Conservation (phyloP, 2,888 invertebrate species). For the Harpalus rubripes region DNA sequence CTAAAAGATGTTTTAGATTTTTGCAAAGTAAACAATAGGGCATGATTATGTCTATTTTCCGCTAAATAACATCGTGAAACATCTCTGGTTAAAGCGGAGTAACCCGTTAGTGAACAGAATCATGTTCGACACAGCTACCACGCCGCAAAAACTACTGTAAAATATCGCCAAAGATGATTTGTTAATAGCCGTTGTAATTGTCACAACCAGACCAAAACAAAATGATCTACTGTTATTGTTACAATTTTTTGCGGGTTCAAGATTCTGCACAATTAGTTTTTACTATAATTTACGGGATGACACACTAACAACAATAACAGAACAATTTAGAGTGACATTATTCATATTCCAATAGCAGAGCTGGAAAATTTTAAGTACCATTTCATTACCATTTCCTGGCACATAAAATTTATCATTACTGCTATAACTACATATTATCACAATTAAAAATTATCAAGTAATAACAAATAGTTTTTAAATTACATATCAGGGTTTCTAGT, state of each 20-base stretch:
- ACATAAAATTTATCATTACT: too few species aligned
- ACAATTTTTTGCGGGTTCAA: conserved; percentile 3
- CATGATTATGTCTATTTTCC: conserved; percentile 1
- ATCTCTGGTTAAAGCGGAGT: conserved; percentile 3
- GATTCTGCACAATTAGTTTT: conserved; percentile 6
- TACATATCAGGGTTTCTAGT: too few species aligned
- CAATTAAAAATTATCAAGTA: too few species aligned
- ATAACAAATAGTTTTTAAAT: too few species aligned
- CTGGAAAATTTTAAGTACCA: too few species aligned
- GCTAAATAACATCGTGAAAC: not conserved
- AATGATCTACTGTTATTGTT: conserved; percentile 46
- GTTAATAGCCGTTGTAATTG: conserved; percentile 52
- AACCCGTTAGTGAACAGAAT: conserved; percentile 12
- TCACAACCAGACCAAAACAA: conserved; percentile 41
- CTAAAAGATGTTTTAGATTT: not conserved
- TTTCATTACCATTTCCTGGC: too few species aligned
- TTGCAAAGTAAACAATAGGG: not conserved
- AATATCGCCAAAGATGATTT: conserved; percentile 55
- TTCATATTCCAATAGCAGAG: too few species aligned
- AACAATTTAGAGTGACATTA: not conserved
- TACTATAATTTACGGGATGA: not conserved
- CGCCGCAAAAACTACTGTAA: conserved; percentile 30
- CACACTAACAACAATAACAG: not conserved
- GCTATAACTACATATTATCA: too few species aligned
- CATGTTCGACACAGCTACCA: conserved; percentile 18